Evolutionary conservation across 2,113 vertebrate species (phyloP).

Genomic region (Brachyhypopomus gauderio): DNA sequence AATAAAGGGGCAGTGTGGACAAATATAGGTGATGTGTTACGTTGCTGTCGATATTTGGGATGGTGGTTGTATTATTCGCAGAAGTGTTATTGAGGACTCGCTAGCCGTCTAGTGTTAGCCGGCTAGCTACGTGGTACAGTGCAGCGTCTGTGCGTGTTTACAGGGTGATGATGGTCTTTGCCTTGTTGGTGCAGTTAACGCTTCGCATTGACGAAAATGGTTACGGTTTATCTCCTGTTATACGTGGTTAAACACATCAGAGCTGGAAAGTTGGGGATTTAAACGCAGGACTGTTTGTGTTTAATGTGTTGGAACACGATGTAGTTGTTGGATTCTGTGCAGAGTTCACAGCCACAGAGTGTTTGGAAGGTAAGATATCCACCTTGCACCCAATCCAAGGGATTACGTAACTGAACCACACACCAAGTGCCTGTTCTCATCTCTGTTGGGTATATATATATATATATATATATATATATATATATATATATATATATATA

Average conservation of each 20-base stretch:
- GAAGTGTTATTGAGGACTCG: conserved; percentile 24
- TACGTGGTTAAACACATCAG: background rate
- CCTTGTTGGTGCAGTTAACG: background rate
- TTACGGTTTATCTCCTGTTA: background rate
- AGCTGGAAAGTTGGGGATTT: background rate
- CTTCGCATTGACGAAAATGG: background rate
- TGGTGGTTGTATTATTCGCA: background rate
- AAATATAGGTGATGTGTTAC: background rate
- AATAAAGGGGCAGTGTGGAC: no score
- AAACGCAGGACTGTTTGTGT: background rate
- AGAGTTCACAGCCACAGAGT: background rate
- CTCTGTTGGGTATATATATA: no score
- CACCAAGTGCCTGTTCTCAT: background rate
- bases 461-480: no score
- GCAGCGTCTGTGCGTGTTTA: background rate
- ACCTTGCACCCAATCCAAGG: background rate
- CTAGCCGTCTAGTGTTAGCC: background rate
- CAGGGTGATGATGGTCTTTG: background rate
- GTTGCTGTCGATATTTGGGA: background rate
- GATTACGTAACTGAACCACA: background rate
- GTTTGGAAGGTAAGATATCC: background rate
- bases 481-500: no score
- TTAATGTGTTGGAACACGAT: background rate
- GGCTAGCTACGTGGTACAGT: background rate
- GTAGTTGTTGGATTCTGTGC: background rate